A percentile compares a stretch with the other conserved stretches of the same genome.
Conservation (phyloP, 2,797 vertebrate genomes). For the Enteromius unitaeniatus region DNA sequence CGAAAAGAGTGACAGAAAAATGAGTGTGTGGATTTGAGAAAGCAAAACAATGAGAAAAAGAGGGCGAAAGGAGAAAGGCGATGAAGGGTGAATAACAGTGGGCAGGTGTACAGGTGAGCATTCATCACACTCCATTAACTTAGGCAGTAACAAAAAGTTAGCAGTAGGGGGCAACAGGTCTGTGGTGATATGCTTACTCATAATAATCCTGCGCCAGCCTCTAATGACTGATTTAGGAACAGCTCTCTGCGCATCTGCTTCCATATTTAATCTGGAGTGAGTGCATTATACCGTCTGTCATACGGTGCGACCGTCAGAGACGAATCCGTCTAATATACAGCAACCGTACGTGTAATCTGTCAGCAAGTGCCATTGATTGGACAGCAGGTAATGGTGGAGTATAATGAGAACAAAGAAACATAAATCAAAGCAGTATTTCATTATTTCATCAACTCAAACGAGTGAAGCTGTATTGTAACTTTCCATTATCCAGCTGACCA, state of each 20-base stretch:
- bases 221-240: conserved; percentile 40
- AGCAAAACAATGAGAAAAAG: conserved; percentile 11
- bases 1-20: background rate
- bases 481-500: conserved; percentile 5
- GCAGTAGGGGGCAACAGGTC: conserved; percentile 57
- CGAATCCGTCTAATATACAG: background rate
- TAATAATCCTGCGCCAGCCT: conserved; percentile 8
- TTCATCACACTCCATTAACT: conserved; percentile 44
- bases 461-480: background rate
- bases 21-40: background rate
- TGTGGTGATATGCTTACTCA: conserved; percentile 44
- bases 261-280: background rate
- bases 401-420: background rate
- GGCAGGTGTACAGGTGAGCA: conserved; percentile 38
- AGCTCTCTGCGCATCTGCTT: background rate
- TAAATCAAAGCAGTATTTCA: background rate
- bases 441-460: background rate
- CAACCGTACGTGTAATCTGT: background rate
- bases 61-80: background rate
- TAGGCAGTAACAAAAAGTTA: conserved; percentile 42
- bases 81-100: conserved; percentile 19
- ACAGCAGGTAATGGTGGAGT: background rate
- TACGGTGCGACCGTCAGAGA: background rate
- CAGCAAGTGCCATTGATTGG: background rate
- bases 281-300: background rate